These are phyloP conservation scores for Andrena haemorrhoa DNA, from an alignment of 2,888 invertebrate genomes.

Conservation along the genomic window DNA sequence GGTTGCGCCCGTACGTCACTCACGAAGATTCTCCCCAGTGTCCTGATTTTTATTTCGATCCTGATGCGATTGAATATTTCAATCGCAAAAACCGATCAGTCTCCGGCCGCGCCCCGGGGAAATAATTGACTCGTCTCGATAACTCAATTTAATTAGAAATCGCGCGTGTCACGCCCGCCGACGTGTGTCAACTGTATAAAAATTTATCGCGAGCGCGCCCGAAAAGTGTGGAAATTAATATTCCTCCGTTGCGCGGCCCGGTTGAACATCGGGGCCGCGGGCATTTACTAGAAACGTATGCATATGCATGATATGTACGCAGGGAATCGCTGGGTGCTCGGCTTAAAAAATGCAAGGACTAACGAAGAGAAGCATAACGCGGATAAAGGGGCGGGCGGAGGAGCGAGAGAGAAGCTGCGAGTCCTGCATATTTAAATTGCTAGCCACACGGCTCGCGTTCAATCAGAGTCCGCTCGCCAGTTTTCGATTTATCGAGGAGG, in stretches of 20 bases:
- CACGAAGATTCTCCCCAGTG: neutral
- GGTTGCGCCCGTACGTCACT: neutral
- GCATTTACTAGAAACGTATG: constrained; percentile 17
- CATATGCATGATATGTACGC: constrained; percentile 58
- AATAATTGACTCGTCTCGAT: constrained; percentile 7
- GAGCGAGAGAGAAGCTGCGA: neutral
- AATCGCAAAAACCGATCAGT: constrained; percentile 4
- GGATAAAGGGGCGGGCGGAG: neutral
- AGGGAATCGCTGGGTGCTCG: constrained; percentile 54
- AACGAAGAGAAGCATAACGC: constrained; percentile 19
- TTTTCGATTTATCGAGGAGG: constrained; percentile 9
- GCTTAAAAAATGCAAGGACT: constrained; percentile 7
- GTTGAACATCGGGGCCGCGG: constrained; percentile 19
- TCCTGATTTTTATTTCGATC: neutral
- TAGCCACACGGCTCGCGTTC: constrained; percentile 23
- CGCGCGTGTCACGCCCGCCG: neutral
- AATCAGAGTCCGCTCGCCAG: constrained; percentile 20
- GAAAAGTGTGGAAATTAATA: constrained; percentile 35
- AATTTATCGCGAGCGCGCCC: neutral
- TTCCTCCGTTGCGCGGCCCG: constrained; percentile 28
- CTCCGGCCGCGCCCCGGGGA: neutral
- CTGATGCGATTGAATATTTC: constrained; percentile 19
- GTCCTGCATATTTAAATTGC: constrained; percentile 59
- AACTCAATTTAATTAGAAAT: constrained; percentile 24
- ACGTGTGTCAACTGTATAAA: constrained; percentile 1